phyloP scores from a whole-genome alignment of 1,140 invertebrate species.

The Nephila pilipes region DNA sequence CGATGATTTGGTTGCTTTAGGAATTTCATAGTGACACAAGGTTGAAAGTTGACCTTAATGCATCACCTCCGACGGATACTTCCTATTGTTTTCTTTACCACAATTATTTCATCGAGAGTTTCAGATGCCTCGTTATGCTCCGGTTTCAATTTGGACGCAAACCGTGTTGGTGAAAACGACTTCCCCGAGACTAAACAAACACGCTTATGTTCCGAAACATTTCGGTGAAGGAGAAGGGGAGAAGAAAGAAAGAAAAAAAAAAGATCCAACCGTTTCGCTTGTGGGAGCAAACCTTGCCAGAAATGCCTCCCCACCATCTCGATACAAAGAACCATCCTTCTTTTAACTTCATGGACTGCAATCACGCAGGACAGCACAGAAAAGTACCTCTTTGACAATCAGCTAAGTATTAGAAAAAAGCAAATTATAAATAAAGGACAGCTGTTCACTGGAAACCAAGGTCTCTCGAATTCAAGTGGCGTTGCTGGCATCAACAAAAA shows the following conservation, averaged over 20 bases:
- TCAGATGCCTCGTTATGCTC: slow-evolving; percentile 48
- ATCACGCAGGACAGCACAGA: slow-evolving; percentile 29
- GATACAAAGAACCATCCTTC: slow-evolving; percentile 14
- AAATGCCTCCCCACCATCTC: background rate
- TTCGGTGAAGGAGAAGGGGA: background rate
- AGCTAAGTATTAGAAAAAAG: slow-evolving; percentile 16
- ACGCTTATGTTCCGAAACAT: slow-evolving; percentile 41
- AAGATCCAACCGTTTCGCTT: background rate
- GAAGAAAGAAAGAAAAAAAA: background rate
- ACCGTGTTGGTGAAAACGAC: slow-evolving; percentile 42
- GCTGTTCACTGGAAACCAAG: slow-evolving; percentile 46
- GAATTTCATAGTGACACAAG: background rate
- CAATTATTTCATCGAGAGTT: background rate
- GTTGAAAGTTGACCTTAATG: background rate
- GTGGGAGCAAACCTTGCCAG: slow-evolving; percentile 33
- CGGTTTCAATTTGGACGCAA: slow-evolving; percentile 47
- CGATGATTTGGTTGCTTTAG: background rate
- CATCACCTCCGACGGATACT: background rate
- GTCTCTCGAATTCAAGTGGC: slow-evolving; percentile 49
- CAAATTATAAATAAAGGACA: slow-evolving; percentile 61
- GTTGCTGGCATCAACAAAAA: slow-evolving; percentile 55
- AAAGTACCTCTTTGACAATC: slow-evolving; percentile 30
- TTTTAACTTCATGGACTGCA: slow-evolving; percentile 36
- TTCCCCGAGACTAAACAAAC: slow-evolving; percentile 22
- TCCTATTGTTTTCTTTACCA: background rate